Base-by-base conservation (phyloP, 1,140 invertebrate genomes). In the Drosophila kikkawai region DNA sequence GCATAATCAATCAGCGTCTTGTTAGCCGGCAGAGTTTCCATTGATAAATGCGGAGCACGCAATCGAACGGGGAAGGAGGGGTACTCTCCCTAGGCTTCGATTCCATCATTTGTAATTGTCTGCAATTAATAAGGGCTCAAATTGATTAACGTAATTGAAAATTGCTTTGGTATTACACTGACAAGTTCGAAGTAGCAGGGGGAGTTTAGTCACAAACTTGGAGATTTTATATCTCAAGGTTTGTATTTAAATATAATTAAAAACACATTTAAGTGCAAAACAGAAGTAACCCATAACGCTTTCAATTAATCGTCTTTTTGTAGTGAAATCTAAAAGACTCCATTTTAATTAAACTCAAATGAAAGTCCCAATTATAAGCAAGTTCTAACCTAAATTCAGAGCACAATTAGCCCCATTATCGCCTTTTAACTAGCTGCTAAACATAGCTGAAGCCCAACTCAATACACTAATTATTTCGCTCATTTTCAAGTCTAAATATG, bases 1-100 rank as follows among this genome's bases (percentile, higher is more conserved):
- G 36, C 64, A 76, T 71, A 90, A 90, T 90, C 85, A 90, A 90
- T 90, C 85, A 90, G 79, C 75, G 81, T 74, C 70, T 66, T 63
- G 76, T 88, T 70, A 66, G 59, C 41, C 39, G 32, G 45, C 60
- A 65, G 67, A 73, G 69, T 60, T 37, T 37, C 53, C 68, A 73
- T 73, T 73, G 70, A 73, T 73, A 73, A 73, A 60, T 48, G 47
- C 45, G 26, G 56, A 57, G 34, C 75, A 78, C 75, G 75, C 75
- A 79, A 79, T 58, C 66, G 51, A 17, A 34, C 22, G 61, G 56
- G 56, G 50, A 19, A 19, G 22, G 69, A 56, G 37, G 55, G 36
- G 36, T 26, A 19, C 34, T 32, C 47, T 67, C 34, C 34, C 42
- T 1, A 6, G 36, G 55, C 67, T 42, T 22, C 44, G 55, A 60